Evolutionary conservation across 2,113 vertebrate species (phyloP), one percentile per base, ranked within the genome.

Genomic region (Chlorocebus sabaeus): DNA sequence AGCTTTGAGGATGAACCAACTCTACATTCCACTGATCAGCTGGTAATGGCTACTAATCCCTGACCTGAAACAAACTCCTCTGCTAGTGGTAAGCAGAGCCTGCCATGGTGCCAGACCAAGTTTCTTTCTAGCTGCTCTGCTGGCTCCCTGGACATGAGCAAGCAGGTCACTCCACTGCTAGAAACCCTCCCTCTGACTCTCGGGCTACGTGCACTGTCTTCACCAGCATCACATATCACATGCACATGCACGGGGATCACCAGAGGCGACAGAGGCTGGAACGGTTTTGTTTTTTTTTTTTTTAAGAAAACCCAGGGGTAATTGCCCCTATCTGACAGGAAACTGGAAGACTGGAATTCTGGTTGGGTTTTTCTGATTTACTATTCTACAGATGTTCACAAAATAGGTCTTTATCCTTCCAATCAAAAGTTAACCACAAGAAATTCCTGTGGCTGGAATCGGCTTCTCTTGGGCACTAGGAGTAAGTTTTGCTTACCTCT

Each of bases 201-300:
- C 20, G 23, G 43, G 43, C 14, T 11, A 22, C n/a, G 48, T 6
- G 3, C 5, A 11, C 9, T n/a, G 43, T 20, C 16, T 8, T 43
- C 32, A 59, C 17, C 3, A n/a, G 50, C 57, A 32, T 5, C 68
- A 30, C 23, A 6, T 2, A 38, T 7, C 68, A 30, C 18, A 6
- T 1, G 35, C 55, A 50, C 57, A 59, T 3, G 32, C 16, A 18
- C 68, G 2, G 35, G 14, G 10, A 22, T 55, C n/a, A 43, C 8
- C 23, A 52, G 9, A 13, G 12, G 16, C 3, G 38, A 70, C 0
- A 22, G 4, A 4, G 8, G 32, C 48, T 23, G 22, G 13, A 40
- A 4, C 11, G 12, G 23, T 14, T 13, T 5, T 10, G 11, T 6
- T 18, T 35, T 81, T 50, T 55, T 35, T 55, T 13, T 70, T 52